Evolutionary conservation across 2,113 vertebrate species (phyloP).

Genomic region (Festucalex cinctus): DNA sequence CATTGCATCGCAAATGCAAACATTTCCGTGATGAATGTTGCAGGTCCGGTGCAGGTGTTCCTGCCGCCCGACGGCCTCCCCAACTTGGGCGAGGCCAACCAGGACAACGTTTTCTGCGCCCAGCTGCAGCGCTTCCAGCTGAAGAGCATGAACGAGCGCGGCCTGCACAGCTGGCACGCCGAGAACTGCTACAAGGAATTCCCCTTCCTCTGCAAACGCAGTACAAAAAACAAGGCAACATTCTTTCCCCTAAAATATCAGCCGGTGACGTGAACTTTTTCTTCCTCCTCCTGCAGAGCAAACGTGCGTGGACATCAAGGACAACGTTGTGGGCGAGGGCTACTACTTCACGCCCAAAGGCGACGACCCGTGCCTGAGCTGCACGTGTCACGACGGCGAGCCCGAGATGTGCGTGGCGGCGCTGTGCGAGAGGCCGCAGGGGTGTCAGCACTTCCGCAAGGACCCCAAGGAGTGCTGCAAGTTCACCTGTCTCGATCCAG

Average conservation of each 20-base stretch:
- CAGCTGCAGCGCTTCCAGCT: slow-evolving; percentile 92
- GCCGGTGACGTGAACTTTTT: no score
- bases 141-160: slow-evolving; percentile 82
- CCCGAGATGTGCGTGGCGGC: slow-evolving; percentile 97
- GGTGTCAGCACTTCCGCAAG: slow-evolving; percentile 92
- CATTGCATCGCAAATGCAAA: no score
- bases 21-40: no score
- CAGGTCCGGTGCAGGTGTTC: slow-evolving; percentile 90
- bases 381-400: slow-evolving; percentile 93
- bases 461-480: slow-evolving; percentile 99
- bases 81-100: slow-evolving; percentile 76
- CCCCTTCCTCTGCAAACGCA: slow-evolving; percentile 94
- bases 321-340: slow-evolving; percentile 95
- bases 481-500: slow-evolving; percentile 93
- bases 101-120: slow-evolving; percentile 87
- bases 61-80: slow-evolving; percentile 83
- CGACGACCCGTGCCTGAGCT: slow-evolving; percentile 94
- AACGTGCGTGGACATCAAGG: slow-evolving; percentile 96
- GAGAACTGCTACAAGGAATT: slow-evolving; percentile 96
- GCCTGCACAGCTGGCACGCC: slow-evolving; percentile 93
- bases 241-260: no score
- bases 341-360: slow-evolving; percentile 98
- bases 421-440: slow-evolving; percentile 91
- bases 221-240: no score
- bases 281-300: no score